Conservation (phyloP, 2,113 vertebrate genomes). For the Lichenostomus cassidix region DNA sequence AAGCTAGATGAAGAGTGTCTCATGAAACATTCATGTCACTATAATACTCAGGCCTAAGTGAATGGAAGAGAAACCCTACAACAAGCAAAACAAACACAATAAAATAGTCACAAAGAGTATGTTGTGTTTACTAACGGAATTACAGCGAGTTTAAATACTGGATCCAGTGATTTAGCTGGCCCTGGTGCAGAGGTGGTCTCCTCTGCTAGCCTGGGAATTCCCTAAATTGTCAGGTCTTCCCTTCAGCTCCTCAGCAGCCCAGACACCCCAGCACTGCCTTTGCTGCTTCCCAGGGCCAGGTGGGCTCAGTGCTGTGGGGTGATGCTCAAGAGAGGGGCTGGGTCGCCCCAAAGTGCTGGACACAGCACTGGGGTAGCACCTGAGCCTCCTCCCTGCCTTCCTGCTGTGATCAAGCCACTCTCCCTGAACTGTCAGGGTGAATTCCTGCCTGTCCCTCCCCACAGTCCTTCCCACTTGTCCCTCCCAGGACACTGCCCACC, state of each 20-base stretch:
- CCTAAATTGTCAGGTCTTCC: not conserved
- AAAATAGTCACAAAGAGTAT: not conserved
- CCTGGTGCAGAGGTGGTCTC: not conserved
- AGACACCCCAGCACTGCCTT: not conserved
- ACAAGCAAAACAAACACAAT: constrained; percentile 10
- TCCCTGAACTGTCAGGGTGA: accelerated
- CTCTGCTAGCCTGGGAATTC: not conserved
- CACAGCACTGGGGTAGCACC: not conserved
- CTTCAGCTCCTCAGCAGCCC: not conserved
- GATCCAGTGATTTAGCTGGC: not conserved
- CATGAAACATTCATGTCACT: not conserved
- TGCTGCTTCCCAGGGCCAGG: not conserved
- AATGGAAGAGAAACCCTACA: not conserved
- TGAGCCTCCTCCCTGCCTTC: not conserved
- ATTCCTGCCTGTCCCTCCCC: not conserved
- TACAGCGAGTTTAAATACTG: not conserved
- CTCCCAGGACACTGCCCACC: not conserved
- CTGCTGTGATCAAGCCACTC: accelerated
- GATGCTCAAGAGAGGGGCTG: not conserved
- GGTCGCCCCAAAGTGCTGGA: not conserved
- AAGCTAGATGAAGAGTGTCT: not conserved
- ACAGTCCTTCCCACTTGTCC: not conserved
- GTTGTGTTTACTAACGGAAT: not conserved
- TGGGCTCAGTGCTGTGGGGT: not conserved
- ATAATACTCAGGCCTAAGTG: constrained; percentile 1